Evolutionary conservation across 2,888 invertebrate genomes (phyloP).

Genomic region (Alentia gelatinosa): DNA sequence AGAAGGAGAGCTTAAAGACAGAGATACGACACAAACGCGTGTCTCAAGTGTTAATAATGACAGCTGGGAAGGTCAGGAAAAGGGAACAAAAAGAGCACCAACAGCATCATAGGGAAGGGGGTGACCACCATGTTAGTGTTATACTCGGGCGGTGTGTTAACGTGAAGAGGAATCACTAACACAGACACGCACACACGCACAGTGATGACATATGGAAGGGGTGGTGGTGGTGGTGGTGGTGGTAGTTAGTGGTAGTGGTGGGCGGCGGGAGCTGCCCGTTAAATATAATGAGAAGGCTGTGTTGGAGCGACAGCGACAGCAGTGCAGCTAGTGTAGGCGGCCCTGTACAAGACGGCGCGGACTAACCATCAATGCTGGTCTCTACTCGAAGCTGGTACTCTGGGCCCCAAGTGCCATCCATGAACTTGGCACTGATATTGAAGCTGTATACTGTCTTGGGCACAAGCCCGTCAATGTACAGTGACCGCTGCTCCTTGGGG

Average conservation of each 20-base stretch:
- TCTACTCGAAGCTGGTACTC: slow-evolving; percentile 70
- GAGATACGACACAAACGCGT: background rate
- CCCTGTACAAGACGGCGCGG: slow-evolving; percentile 30
- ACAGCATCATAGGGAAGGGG: slow-evolving; percentile 9
- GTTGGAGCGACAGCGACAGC: slow-evolving; percentile 44
- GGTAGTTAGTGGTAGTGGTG: background rate
- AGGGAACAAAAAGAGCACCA: background rate
- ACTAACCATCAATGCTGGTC: slow-evolving; percentile 68
- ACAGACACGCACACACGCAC: slow-evolving; percentile 31
- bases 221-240: background rate
- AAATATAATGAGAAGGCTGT: slow-evolving; percentile 22
- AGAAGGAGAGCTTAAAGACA: background rate
- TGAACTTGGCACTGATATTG: slow-evolving; percentile 77
- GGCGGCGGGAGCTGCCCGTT: background rate
- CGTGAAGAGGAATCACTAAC: slow-evolving; percentile 13
- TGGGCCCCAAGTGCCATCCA: slow-evolving; percentile 72
- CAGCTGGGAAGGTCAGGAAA: background rate
- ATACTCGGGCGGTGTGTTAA: background rate
- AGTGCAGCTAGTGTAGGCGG: slow-evolving; percentile 41
- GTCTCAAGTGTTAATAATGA: background rate
- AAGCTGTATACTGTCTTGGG: slow-evolving; percentile 78
- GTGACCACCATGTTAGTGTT: slow-evolving; percentile 9
- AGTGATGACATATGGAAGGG: slow-evolving; percentile 13
- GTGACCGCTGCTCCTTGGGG: slow-evolving; percentile 68
- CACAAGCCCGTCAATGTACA: slow-evolving; percentile 71